Base-by-base conservation (phyloP, 2,888 invertebrate species). In the Drosophila testacea region DNA sequence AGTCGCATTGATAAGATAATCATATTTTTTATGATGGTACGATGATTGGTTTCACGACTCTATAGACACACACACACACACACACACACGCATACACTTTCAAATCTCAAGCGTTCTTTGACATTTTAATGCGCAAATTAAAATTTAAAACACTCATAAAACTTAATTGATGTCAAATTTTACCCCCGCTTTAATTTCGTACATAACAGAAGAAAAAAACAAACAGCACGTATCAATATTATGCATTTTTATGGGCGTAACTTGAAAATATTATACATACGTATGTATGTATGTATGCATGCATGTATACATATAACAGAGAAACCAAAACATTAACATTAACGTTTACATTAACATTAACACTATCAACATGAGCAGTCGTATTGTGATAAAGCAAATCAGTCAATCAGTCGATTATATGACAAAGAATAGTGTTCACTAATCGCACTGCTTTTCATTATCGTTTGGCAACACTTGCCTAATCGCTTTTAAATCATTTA, bases 401-500 rank as follows among this genome's bases (percentile, higher is more conserved):
- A 54, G 55, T 44, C 27, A 78, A 34, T 83, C 83, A 77, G 52
- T 83, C 69, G 86, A 69, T 82, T 83, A 86, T 83, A 68, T 71
- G 69, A 73, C 22, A 66, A 48, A 56, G 54, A 69, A 51, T 59
- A 66, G 67, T 62, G 69, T 50, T 50, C 51, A 54, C 48, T 79
- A 85, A 85, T 82, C 79, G 57, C 60, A 70, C 54, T 66, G 65
- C 36, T 60, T 36, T 39, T 22, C 73, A 60, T 68, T 78, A 83
- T 83, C 81, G 48, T 54, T 73, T 27, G 64, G 64, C 48, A 59
- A 54, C 67, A 77, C 66, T 65, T 62, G 57, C 63, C 48, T 70
- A 83, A 83, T 84, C 79, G 60, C 72, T 69, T 73, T 81, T 79
- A 79, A 87, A 87, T 81, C 87, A 86, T 84, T 84, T 68, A 78